Percentiles rank a stretch among this genome's conserved stretches.
Conservation (phyloP, 2,888 invertebrate species). For the Chrysolina oricalcia region DNA sequence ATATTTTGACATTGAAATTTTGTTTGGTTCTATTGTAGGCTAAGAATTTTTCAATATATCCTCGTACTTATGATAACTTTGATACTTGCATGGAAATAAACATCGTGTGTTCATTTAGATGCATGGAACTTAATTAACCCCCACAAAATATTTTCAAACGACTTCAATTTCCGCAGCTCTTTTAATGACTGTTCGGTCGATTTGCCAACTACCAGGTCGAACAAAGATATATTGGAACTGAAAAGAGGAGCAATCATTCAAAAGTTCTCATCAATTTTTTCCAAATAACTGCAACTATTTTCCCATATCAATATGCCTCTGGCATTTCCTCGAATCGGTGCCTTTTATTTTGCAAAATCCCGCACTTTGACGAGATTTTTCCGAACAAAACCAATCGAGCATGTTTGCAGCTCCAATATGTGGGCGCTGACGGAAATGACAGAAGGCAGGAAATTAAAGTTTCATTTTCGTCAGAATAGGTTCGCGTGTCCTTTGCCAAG, state of each 20-base stretch:
- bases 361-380: slow-evolving; percentile 12
- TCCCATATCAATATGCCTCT: neutral
- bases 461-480: slow-evolving; percentile 15
- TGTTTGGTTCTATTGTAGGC: no score
- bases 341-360: neutral
- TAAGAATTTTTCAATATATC: no score
- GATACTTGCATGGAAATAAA: no score
- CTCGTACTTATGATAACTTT: no score
- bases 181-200: no score
- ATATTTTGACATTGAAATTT: no score
- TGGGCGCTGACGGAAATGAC: slow-evolving; percentile 14
- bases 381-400: slow-evolving; percentile 26
- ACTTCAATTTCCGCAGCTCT: no score
- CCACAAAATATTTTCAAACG: no score
- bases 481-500: slow-evolving; percentile 18
- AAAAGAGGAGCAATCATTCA: neutral
- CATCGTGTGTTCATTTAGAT: no score
- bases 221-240: neutral
- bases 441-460: slow-evolving; percentile 27
- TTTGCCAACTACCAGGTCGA: no score
- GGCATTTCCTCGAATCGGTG: neutral
- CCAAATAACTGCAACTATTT: neutral
- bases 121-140: no score
- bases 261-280: neutral
- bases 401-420: slow-evolving; percentile 17